Conservation (phyloP, 2,888 invertebrate genomes). For the Biston stratarius region DNA sequence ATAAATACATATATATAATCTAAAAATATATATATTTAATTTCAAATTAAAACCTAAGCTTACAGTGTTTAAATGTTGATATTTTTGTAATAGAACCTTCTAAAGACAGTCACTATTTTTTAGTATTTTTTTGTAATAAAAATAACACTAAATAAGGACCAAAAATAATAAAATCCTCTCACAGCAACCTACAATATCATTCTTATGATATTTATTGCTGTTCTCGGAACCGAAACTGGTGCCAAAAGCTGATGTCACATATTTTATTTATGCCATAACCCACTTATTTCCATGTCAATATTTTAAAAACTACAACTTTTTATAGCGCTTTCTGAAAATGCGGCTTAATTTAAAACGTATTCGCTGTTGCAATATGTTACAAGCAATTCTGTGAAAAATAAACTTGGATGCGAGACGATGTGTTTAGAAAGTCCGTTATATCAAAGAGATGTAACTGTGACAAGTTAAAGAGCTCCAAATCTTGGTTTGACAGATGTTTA, state of each 20-base stretch:
- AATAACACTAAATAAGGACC: background rate
- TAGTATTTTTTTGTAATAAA: no score
- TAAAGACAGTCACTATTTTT: no score
- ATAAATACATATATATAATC: no score
- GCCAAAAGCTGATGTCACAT: constrained; percentile 34
- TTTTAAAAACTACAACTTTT: constrained; percentile 36
- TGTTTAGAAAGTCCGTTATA: constrained; percentile 36
- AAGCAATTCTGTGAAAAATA: constrained; percentile 30
- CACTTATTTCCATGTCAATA: constrained; percentile 40
- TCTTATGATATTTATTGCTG: constrained; percentile 27
- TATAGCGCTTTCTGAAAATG: constrained; percentile 20
- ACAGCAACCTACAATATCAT: constrained; percentile 10
- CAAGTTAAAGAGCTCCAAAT: constrained; percentile 66
- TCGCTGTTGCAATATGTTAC: constrained; percentile 24
- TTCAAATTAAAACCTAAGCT: no score
- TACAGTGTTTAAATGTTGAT: no score
- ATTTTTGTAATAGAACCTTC: no score
- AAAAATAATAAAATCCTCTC: constrained; percentile 6
- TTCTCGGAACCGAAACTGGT: constrained; percentile 28
- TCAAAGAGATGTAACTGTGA: constrained; percentile 44
- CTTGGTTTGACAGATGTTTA: constrained; percentile 71
- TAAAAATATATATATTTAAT: no score
- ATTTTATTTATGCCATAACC: constrained; percentile 35
- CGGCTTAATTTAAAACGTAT: constrained; percentile 22
- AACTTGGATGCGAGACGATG: constrained; percentile 14